A percentile compares a stretch with the other conserved stretches of the same genome.
These are phyloP conservation scores for Gopherus evgoodei DNA, from an alignment of 2,113 vertebrate genomes.

Conservation along the genomic window DNA sequence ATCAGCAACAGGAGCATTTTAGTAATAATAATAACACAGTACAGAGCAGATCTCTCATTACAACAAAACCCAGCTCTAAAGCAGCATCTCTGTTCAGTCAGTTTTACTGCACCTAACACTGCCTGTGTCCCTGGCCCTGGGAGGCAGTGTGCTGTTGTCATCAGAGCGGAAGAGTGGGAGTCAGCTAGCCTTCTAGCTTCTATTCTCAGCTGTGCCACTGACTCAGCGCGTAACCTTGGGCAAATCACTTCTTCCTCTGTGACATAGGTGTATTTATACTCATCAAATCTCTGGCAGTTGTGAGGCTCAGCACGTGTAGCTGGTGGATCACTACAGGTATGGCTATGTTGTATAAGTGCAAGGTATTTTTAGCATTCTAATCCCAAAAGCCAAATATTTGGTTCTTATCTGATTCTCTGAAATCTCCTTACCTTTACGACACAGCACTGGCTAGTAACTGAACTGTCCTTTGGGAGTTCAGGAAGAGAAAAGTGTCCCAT, in stretches of 20 bases:
- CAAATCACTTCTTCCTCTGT: background rate
- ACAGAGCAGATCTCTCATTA: background rate
- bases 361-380: background rate
- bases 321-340: no score
- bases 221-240: background rate
- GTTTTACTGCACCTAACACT: background rate
- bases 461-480: background rate
- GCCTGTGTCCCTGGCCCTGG: background rate
- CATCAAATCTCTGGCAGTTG: background rate
- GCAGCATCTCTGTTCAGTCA: background rate
- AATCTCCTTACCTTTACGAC: background rate
- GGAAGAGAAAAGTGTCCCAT: background rate
- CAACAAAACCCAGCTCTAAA: background rate
- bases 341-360: background rate
- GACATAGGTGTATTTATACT: background rate
- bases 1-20: background rate
- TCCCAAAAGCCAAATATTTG: background rate
- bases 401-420: background rate
- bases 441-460: background rate
- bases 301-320: background rate
- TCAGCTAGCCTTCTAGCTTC: background rate
- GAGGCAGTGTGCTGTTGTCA: background rate
- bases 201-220: background rate
- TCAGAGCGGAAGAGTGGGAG: background rate
- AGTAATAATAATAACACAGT: background rate